Evolutionary conservation across 2,888 invertebrate genomes (phyloP).

Genomic region (Eilema griseolum): DNA sequence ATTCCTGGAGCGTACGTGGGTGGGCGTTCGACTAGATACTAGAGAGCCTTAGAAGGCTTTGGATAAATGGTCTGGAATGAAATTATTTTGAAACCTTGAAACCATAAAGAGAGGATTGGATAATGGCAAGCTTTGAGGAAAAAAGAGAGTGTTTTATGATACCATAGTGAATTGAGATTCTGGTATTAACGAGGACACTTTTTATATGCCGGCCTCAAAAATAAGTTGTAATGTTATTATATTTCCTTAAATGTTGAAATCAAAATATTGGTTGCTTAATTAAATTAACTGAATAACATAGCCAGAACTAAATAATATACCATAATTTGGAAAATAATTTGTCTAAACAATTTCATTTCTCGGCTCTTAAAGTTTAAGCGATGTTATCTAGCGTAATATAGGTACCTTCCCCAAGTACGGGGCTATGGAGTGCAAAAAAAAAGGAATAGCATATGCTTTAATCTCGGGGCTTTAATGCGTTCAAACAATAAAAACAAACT

Average conservation of each 20-base stretch:
- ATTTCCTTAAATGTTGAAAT: neutral
- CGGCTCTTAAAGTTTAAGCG: too few relatives aligned
- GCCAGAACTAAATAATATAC: too few relatives aligned
- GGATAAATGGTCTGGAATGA: neutral
- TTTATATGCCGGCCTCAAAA: neutral
- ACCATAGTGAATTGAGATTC: neutral
- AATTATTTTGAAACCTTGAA: neutral
- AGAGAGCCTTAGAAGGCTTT: neutral
- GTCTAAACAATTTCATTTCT: too few relatives aligned
- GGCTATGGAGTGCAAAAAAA: too few relatives aligned
- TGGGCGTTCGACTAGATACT: neutral
- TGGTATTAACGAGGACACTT: neutral
- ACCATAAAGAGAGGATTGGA: neutral
- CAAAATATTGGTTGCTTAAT: too few relatives aligned
- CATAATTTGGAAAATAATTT: too few relatives aligned
- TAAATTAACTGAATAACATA: too few relatives aligned
- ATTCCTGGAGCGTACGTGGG: neutral
- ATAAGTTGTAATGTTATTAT: neutral
- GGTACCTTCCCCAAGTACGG: too few relatives aligned
- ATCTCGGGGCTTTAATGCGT: too few relatives aligned
- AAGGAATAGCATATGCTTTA: too few relatives aligned
- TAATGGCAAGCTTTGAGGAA: neutral
- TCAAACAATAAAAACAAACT: too few relatives aligned
- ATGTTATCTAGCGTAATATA: too few relatives aligned
- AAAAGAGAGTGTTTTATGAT: neutral